phyloP scores from a whole-genome alignment of 2,113 vertebrate species.

The Chitala chitala region DNA sequence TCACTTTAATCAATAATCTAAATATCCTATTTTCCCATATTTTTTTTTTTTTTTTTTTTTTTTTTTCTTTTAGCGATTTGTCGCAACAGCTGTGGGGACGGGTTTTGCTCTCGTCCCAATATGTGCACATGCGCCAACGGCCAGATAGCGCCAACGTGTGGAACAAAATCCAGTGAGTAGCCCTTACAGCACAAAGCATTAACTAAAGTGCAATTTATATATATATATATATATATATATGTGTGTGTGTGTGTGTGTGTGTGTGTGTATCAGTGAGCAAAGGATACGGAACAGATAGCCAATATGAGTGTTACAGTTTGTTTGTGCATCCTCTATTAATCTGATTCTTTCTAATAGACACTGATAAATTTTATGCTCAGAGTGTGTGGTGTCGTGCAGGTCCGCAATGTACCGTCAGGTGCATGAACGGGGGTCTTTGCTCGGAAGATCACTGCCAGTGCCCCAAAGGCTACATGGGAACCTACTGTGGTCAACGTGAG shows the following conservation, averaged over 20 bases:
- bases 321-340: too few species aligned
- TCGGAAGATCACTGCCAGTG: constrained; percentile 64
- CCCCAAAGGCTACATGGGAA: constrained; percentile 69
- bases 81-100: constrained; percentile 76
- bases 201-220: neutral
- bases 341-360: too few species aligned
- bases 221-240: too few species aligned
- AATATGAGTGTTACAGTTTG: neutral
- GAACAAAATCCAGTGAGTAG: constrained; percentile 60
- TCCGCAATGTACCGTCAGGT: constrained; percentile 68
- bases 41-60: constrained; percentile 6
- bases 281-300: too few species aligned
- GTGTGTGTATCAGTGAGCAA: neutral
- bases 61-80: constrained; percentile 66
- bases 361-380: too few species aligned
- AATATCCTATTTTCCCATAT: too few species aligned
- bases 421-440: constrained; percentile 73
- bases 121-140: constrained; percentile 80
- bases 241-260: too few species aligned
- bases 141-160: constrained; percentile 70
- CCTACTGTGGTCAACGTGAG: constrained; percentile 74
- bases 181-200: neutral
- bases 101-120: constrained; percentile 81
- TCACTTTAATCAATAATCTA: too few species aligned
- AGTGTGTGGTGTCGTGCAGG: constrained; percentile 42